phyloP scores from a whole-genome alignment of 2,113 vertebrate species.

The Cryptotis parvus region DNA sequence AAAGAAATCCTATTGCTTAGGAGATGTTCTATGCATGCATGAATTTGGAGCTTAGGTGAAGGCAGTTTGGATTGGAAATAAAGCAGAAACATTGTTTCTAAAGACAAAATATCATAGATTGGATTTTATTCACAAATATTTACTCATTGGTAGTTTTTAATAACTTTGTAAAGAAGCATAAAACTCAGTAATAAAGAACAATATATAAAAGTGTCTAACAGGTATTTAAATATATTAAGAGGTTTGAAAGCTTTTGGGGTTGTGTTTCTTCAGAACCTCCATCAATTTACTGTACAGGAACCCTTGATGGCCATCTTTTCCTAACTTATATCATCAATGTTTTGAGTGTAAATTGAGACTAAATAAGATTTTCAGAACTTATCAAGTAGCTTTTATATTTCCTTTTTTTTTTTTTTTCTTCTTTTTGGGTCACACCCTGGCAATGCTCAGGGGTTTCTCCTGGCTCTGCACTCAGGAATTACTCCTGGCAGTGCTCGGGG shows the following conservation, averaged over 20 bases:
- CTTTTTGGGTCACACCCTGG: too few species aligned
- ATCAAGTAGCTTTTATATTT: slow-evolving; percentile 7
- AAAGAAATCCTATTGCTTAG: too few species aligned
- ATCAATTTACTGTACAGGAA: neutral
- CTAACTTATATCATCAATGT: neutral
- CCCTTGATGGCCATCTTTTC: neutral
- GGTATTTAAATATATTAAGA: neutral
- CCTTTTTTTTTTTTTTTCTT: too few species aligned
- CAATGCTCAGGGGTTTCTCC: too few species aligned
- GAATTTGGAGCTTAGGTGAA: neutral
- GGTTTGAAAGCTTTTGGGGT: neutral
- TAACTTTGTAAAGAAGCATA: slow-evolving; percentile 46
- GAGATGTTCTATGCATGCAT: too few species aligned
- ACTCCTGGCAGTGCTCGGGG: too few species aligned
- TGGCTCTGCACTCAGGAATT: too few species aligned
- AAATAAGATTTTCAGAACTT: slow-evolving; percentile 3
- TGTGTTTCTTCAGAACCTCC: neutral
- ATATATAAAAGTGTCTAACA: neutral
- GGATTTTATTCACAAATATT: neutral
- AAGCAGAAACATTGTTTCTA: slow-evolving; percentile 36
- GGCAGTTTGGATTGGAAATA: neutral
- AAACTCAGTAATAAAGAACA: slow-evolving; percentile 3
- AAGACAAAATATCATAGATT: neutral
- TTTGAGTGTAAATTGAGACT: neutral
- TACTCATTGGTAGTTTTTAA: neutral